phyloP scores from a whole-genome alignment of 1,140 invertebrate genomes.

The Capitella teleta region DNA sequence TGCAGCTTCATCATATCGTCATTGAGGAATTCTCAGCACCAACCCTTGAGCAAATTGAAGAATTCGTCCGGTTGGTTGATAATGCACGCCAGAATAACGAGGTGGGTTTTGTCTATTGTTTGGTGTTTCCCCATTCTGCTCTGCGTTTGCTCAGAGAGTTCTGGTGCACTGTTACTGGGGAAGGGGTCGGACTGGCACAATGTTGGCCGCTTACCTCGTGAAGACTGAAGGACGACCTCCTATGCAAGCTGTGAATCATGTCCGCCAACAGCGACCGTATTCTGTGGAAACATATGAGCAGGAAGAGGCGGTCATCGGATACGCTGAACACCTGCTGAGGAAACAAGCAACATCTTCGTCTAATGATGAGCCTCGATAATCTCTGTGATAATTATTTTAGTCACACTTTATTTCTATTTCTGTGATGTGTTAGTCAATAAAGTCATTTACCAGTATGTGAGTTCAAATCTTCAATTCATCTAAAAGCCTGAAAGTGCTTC shows the following conservation, averaged over 20 bases:
- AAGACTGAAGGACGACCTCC: conserved; percentile 50
- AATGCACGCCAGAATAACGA: background rate
- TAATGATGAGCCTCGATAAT: too few relatives aligned
- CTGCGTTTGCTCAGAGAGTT: background rate
- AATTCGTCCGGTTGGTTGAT: background rate
- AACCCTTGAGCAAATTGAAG: conserved; percentile 17
- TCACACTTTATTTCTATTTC: too few relatives aligned
- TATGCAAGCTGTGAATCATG: conserved; percentile 49
- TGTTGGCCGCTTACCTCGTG: conserved; percentile 58
- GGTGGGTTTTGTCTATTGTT: background rate
- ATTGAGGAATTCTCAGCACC: conserved; percentile 1
- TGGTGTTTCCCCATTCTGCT: background rate
- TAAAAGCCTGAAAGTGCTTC: too few relatives aligned
- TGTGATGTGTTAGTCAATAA: too few relatives aligned
- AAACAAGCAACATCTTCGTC: too few relatives aligned
- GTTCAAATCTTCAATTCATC: too few relatives aligned
- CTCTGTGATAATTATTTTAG: too few relatives aligned
- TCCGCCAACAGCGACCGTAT: conserved; percentile 50
- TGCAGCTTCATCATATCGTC: too few relatives aligned
- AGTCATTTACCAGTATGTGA: too few relatives aligned
- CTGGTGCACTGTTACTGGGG: conserved; percentile 55
- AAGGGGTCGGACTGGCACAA: conserved; percentile 53
- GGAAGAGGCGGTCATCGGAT: conserved; percentile 47
- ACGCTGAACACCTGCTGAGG: conserved; percentile 26
- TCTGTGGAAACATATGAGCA: conserved; percentile 56